phyloP scores from a whole-genome alignment of 2,888 invertebrate species.

The Augiades crinisus region DNA sequence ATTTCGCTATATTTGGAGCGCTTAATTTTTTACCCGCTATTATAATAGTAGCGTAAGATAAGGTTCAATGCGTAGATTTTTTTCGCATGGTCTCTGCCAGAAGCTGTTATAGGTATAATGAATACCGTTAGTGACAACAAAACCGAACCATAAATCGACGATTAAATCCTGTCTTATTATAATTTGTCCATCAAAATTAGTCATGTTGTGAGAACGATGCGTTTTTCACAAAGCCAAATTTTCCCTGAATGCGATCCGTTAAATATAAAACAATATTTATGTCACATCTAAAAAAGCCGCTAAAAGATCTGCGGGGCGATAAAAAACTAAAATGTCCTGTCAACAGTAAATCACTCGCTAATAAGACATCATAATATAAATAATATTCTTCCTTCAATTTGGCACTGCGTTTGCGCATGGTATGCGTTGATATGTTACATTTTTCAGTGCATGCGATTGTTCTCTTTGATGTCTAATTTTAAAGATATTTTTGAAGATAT shows the following conservation, averaged over 20 bases:
- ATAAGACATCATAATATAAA: conserved; percentile 66
- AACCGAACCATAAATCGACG: too few species aligned
- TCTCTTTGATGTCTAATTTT: conserved; percentile 54
- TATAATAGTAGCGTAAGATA: too few species aligned
- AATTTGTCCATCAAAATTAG: conserved; percentile 7
- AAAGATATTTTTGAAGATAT: conserved; percentile 37
- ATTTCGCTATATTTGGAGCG: too few species aligned
- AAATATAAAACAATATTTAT: conserved; percentile 22
- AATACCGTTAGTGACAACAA: too few species aligned
- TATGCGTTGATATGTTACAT: conserved; percentile 42
- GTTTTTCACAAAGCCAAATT: neutral
- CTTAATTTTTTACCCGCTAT: too few species aligned
- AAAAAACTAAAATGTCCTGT: conserved; percentile 49
- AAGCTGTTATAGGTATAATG: too few species aligned
- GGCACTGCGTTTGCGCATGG: conserved; percentile 48
- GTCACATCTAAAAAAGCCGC: conserved; percentile 21
- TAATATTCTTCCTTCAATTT: conserved; percentile 60
- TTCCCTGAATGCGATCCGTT: conserved; percentile 2
- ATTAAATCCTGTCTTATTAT: too few species aligned
- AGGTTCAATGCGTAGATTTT: too few species aligned
- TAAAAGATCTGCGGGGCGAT: conserved; percentile 38
- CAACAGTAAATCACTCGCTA: conserved; percentile 64
- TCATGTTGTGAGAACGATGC: neutral
- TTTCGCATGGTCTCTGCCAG: too few species aligned
- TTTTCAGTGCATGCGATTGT: conserved; percentile 51